Evolutionary conservation across 2,888 invertebrate species (phyloP).

Genomic region (Lysandra bellargus): DNA sequence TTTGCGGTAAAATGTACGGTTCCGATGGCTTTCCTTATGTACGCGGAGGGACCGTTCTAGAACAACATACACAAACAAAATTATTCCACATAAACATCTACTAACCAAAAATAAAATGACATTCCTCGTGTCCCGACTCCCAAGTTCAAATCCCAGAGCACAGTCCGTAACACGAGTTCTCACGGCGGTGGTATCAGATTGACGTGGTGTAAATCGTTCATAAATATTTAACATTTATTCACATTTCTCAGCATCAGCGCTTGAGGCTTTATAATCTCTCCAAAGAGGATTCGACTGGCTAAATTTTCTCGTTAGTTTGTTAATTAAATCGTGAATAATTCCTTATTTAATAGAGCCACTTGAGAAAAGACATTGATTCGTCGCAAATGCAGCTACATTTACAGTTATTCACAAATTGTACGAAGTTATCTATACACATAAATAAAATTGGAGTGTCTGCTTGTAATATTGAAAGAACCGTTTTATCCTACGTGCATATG

Average conservation of each 20-base stretch:
- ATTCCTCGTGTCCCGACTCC: background rate
- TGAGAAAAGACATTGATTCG: background rate
- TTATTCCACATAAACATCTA: no score
- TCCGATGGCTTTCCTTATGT: no score
- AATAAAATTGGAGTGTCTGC: no score
- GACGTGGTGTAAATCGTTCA: constrained; percentile 17
- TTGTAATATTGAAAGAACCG: no score
- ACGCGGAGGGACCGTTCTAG: no score
- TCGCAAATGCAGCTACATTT: background rate
- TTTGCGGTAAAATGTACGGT: no score
- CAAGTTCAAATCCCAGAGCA: background rate
- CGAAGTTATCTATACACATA: no score
- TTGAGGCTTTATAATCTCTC: background rate
- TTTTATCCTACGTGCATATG: no score
- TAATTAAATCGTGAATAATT: background rate
- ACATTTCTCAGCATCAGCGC: background rate
- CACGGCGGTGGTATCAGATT: constrained; percentile 38
- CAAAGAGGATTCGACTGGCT: constrained; percentile 1
- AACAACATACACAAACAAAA: no score
- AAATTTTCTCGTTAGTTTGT: background rate
- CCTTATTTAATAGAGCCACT: background rate
- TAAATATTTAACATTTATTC: constrained; percentile 15
- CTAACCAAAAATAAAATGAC: background rate
- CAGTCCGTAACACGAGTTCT: constrained; percentile 52
- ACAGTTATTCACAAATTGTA: no score